Conservation (phyloP, 1,140 invertebrate genomes). For the Aphis craccivora region DNA sequence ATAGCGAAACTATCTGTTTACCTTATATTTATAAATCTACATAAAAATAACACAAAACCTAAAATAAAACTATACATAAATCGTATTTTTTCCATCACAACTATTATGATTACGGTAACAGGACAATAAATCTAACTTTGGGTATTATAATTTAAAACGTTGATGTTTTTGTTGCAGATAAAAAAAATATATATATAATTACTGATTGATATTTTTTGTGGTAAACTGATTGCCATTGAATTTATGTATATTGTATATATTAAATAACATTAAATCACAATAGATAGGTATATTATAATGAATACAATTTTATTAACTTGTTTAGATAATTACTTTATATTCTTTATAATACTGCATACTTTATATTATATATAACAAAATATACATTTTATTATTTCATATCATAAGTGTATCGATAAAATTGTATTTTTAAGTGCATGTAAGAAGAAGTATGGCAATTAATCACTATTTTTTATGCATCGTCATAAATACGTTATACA, state of each 20-base stretch:
- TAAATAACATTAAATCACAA: background rate
- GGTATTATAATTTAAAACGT: background rate
- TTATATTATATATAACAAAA: too few relatives aligned
- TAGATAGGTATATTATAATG: background rate
- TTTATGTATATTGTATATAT: too few relatives aligned
- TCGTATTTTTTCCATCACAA: background rate
- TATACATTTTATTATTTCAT: background rate
- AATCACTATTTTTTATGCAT: background rate
- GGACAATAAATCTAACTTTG: background rate
- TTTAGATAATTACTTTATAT: background rate
- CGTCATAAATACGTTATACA: background rate
- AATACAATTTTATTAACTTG: background rate
- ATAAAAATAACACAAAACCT: background rate
- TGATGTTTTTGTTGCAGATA: background rate
- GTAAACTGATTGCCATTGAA: background rate
- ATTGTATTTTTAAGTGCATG: background rate
- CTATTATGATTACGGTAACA: background rate
- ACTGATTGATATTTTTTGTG: background rate
- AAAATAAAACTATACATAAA: too few relatives aligned
- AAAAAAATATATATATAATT: background rate
- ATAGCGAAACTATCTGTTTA: background rate
- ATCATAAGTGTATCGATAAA: background rate
- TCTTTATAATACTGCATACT: background rate
- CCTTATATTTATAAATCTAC: background rate
- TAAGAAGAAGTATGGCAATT: background rate